Evolutionary conservation across 2,888 invertebrate genomes (phyloP), one percentile per base, ranked within the genome.

Genomic region (Troides helena): DNA sequence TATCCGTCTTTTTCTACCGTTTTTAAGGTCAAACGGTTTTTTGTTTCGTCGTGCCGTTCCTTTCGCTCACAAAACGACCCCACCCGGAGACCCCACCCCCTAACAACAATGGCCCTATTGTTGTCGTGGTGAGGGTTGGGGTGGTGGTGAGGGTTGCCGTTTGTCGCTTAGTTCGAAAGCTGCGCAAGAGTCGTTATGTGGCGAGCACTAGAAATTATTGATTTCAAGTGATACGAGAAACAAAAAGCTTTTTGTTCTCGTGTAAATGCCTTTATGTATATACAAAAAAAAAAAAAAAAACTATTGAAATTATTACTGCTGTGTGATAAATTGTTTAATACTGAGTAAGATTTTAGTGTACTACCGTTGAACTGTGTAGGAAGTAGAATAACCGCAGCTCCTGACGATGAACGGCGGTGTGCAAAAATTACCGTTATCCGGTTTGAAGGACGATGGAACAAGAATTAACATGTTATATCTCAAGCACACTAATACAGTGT

Each of bases 131-230:
- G 81, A 84, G 80, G 72, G 43, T 64, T 75, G 76, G 10, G 39
- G 10, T 1, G 39, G 39, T 8, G 39, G 39, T 10, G 39, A 39
- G 39, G 39, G 8, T 80, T 78, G 73, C 67, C 53, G 17, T 57
- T 73, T 73, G 72, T 73, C 63, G 68, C 67, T 67, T 63, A 64
- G 72, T 65, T 0, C 30, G 23, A 53, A 56, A 60, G 60, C 68
- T 82, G 82, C 84, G 84, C 83, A 80, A 18, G 84, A 82, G 81
- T 81, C 57, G 46, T 61, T 65, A 57, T 23, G n/a, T 57, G 62
- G 39, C 61, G 25, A 69, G 62, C 50, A 43, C 53, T 68, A 60
- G 2, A 30, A 50, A 59, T 60, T 25, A 43, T 46, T 60, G 53
- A n/a, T 64, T 68, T 12, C 25, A 46, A 65, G 69, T 65, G 61